Base-by-base conservation (phyloP, 1,140 invertebrate genomes). In the Pogonognathellus flavescens region DNA sequence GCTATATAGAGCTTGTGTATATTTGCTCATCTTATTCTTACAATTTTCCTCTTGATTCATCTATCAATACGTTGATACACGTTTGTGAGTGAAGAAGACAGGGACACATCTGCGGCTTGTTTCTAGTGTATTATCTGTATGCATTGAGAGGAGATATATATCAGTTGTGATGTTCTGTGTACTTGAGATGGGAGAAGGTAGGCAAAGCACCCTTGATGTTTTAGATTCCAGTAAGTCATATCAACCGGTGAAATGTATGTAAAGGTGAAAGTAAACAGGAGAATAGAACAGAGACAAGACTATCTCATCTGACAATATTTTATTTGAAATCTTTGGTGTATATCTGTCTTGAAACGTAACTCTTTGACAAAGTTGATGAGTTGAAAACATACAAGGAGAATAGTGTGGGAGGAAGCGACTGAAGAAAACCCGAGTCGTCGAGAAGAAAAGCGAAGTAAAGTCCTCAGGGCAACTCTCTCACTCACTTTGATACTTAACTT, bases 401-500 rank as follows among this genome's bases (percentile, higher is more conserved):
- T 25, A 25, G 62, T 11, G 25, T 66, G 20, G 11, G 62, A 66
- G 62, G 25, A 66, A 66, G 62, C 14, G 31, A 4, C 41, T 16
- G 25, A 66, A 66, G 60, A 20, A 25, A 66, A 66, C 20, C 20
- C 20, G 25, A 66, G 70, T 49, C 70, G 70, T n/a, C n/a, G 49
- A 50, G 70, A 76, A 76, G 70, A 76, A 76, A 76, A 76, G 70
- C 25, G 41, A 50, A 76, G 70, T 49, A 31, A 76, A 76, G 70
- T 76, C 70, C 70, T 76, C 22, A 76, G 70, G 70, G 70, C 70
- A 76, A 31, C 70, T 76, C 70, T 76, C 70, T 76, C 70, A 76
- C 70, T 76, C 70, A 76, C 70, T 76, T 76, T 76, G 70, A 76
- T 76, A 76, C 70, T 76, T 76, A 76, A 76, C 70, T 76, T 76